Conservation (phyloP, 2,113 vertebrate genomes). For the Otus sunia region DNA sequence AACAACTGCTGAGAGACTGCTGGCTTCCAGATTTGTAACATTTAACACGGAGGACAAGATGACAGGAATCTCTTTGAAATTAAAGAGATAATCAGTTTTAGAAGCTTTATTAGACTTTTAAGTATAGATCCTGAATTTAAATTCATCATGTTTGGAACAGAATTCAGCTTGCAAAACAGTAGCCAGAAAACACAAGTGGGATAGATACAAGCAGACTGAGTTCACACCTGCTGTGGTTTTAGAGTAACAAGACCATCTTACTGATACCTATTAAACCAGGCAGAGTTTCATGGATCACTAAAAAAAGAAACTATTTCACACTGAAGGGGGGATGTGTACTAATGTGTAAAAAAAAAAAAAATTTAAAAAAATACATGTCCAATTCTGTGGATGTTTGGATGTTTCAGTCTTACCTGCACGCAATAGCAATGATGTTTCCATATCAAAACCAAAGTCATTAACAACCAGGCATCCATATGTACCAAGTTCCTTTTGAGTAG, state of each 20-base stretch:
- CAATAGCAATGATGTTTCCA: conserved; percentile 75
- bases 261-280: not conserved
- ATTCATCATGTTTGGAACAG: not conserved
- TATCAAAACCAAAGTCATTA: conserved; percentile 77
- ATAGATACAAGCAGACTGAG: not conserved
- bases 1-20: conserved; percentile 67
- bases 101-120: not conserved
- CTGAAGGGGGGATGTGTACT: not conserved
- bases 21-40: conserved; percentile 65
- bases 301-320: not conserved
- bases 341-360: not conserved
- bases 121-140: not conserved
- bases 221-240: not conserved
- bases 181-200: not conserved
- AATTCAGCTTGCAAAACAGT: not conserved
- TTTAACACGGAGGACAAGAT: conserved; percentile 76
- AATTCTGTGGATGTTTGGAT: not conserved
- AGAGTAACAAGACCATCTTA: not conserved
- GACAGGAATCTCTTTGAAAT: conserved; percentile 78
- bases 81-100: conserved; percentile 31
- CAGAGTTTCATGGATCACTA: not conserved
- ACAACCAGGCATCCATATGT: conserved; percentile 79
- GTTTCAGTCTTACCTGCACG: conserved; percentile 75
- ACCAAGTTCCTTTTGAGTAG: conserved; percentile 77
- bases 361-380: not conserved